Percentiles rank a stretch among this genome's conserved stretches.
phyloP scores from a whole-genome alignment of 2,888 invertebrate genomes.

The Nymphalis urticae region DNA sequence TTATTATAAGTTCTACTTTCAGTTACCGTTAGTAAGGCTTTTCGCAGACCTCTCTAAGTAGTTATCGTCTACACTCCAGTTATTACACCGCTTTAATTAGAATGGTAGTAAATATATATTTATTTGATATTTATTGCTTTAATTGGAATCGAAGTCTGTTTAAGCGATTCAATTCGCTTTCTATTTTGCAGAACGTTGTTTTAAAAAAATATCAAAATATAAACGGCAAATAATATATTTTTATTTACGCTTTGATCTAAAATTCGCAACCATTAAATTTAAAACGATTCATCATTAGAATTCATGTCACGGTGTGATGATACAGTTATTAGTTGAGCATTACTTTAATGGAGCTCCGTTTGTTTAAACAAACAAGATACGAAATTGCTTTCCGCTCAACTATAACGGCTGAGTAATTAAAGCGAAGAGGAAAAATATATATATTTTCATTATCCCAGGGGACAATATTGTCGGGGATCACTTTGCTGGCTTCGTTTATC shows the following conservation, averaged over 20 bases:
- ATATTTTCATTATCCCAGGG: slow-evolving; percentile 42
- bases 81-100: no score
- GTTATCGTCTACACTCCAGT: no score
- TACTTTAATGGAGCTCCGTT: slow-evolving; percentile 21
- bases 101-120: no score
- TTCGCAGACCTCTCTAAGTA: no score
- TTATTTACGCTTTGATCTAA: slow-evolving; percentile 4
- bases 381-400: slow-evolving; percentile 31
- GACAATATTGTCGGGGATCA: slow-evolving; percentile 41
- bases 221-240: not conserved
- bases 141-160: no score
- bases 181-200: no score
- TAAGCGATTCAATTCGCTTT: no score
- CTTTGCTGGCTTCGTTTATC: slow-evolving; percentile 38
- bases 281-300: slow-evolving; percentile 16
- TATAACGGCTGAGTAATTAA: slow-evolving; percentile 37
- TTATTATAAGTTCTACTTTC: not conserved
- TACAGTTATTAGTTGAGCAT: slow-evolving; percentile 27
- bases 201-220: no score
- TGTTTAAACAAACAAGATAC: slow-evolving; percentile 28
- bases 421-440: slow-evolving; percentile 39
- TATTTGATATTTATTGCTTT: no score
- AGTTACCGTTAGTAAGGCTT: not conserved
- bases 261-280: slow-evolving; percentile 2
- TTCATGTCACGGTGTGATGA: slow-evolving; percentile 20